phyloP scores from a whole-genome alignment of 2,888 invertebrate species.

The Creontiades dilutus region DNA sequence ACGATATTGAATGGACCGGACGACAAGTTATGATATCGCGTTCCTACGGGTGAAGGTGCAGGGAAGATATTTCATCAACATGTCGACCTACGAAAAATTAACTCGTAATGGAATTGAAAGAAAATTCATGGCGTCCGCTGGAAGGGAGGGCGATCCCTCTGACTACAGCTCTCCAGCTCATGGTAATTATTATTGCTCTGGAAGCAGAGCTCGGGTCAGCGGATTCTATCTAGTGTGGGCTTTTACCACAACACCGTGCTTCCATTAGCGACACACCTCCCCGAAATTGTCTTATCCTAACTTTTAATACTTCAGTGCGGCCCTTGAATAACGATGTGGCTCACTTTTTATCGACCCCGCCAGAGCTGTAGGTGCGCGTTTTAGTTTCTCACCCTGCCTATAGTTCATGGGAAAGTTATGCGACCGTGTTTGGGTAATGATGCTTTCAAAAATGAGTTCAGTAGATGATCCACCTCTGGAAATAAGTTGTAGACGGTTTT shows the following conservation, averaged over 20 bases:
- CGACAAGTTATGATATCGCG: no score
- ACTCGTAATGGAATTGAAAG: no score
- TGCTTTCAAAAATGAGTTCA: background rate
- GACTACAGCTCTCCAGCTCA: no score
- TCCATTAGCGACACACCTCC: constrained; percentile 4
- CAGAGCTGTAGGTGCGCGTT: background rate
- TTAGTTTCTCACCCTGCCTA: background rate
- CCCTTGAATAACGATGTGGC: background rate
- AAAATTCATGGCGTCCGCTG: no score
- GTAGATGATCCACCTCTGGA: no score
- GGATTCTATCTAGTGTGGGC: background rate
- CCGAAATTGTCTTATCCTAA: background rate
- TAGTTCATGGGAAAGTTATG: background rate
- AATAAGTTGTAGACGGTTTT: no score
- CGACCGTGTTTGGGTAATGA: background rate
- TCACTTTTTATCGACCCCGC: background rate
- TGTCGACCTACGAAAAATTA: no score
- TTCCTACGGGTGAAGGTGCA: no score
- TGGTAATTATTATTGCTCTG: background rate
- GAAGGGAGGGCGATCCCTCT: no score
- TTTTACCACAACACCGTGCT: constrained; percentile 10
- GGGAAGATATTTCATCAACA: no score
- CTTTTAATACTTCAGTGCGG: background rate
- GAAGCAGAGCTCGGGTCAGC: constrained; percentile 1
- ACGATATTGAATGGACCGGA: no score